phyloP scores from a whole-genome alignment of 2,113 vertebrate species.

The Malaclemys terrapin region DNA sequence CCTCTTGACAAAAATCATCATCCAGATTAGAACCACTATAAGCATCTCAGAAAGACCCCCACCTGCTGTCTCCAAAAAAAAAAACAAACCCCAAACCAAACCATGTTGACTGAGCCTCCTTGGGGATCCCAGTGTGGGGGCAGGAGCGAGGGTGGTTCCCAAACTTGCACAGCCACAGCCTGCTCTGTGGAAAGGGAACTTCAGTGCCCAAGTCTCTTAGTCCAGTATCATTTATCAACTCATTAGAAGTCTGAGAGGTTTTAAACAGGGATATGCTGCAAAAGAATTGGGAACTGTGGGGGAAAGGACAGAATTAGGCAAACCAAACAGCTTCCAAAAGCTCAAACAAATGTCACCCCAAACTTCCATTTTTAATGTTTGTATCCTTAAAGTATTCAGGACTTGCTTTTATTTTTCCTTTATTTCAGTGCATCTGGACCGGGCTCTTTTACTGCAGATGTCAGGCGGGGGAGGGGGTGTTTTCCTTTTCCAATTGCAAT shows the following conservation, averaged over 20 bases:
- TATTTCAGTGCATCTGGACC: background rate
- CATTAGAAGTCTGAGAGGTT: background rate
- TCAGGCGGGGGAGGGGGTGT: background rate
- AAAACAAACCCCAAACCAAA: too few species aligned
- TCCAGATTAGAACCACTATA: background rate
- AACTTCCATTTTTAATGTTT: background rate
- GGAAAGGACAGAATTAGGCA: background rate
- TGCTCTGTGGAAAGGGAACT: background rate
- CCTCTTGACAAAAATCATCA: background rate
- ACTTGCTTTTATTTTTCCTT: background rate
- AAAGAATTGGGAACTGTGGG: background rate
- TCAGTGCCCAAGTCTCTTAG: background rate
- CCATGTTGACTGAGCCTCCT: background rate
- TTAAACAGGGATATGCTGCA: background rate
- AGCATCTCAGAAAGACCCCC: background rate
- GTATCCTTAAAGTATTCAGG: background rate
- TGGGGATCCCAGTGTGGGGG: too few species aligned
- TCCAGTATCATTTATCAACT: background rate
- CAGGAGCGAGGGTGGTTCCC: background rate
- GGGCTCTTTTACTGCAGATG: background rate
- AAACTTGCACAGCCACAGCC: background rate
- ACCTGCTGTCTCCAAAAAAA: too few species aligned
- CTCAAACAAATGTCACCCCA: background rate
- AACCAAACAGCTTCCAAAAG: background rate
- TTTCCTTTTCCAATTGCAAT: background rate